A percentile compares a stretch with the other conserved stretches of the same genome.
These are phyloP conservation scores for Nemapogon koenigi DNA, from an alignment of 2,888 invertebrate genomes.

Conservation along the genomic window DNA sequence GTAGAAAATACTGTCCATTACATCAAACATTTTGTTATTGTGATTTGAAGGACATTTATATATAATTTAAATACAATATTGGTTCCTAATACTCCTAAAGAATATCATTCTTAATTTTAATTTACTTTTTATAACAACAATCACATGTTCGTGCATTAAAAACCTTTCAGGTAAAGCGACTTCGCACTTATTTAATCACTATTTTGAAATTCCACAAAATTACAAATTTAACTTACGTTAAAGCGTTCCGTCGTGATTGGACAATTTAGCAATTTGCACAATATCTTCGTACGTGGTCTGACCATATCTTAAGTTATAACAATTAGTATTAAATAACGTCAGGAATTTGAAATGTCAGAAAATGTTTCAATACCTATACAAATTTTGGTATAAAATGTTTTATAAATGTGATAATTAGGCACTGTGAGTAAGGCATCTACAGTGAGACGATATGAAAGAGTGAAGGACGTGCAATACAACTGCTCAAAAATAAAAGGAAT, in stretches of 20 bases:
- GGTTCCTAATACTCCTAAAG: too few relatives aligned
- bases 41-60: constrained; percentile 55
- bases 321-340: constrained; percentile 1
- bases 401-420: constrained; percentile 64
- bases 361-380: constrained; percentile 31
- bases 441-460: constrained; percentile 70
- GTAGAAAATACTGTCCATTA: too few relatives aligned
- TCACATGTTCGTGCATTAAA: constrained; percentile 6
- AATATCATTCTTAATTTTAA: constrained; percentile 4
- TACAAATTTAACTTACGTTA: too few relatives aligned
- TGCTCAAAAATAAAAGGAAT: background rate
- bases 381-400: constrained; percentile 53
- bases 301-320: constrained; percentile 6
- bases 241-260: too few relatives aligned
- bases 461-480: background rate
- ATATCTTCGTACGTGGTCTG: too few relatives aligned
- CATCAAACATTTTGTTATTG: constrained; percentile 63
- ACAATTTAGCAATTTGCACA: too few relatives aligned
- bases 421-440: constrained; percentile 88
- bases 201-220: too few relatives aligned
- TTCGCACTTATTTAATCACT: too few relatives aligned
- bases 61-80: too few relatives aligned
- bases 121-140: too few relatives aligned
- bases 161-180: constrained; percentile 7
- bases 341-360: constrained; percentile 6